Percentiles rank a stretch among this genome's conserved stretches.
phyloP scores from a whole-genome alignment of 2,797 vertebrate genomes.

The Nannoperca obscura region DNA sequence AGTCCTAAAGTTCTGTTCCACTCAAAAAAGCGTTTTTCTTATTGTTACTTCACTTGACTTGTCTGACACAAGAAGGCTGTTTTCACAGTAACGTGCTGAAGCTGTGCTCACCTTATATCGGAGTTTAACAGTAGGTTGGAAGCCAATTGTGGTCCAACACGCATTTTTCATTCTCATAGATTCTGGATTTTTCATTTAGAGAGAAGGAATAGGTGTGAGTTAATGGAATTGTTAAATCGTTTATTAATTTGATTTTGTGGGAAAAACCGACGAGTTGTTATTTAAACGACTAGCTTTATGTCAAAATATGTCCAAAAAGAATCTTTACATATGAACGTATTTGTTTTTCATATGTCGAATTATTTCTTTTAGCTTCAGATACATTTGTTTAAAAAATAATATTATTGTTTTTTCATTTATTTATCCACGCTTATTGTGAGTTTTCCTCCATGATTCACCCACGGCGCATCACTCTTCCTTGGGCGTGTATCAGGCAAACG shows the following conservation, averaged over 20 bases:
- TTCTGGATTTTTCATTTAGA: neutral
- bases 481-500: slow-evolving; percentile 70
- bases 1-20: too few relatives aligned
- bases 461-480: slow-evolving; percentile 36
- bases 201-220: neutral
- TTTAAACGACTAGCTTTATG: neutral
- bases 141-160: neutral
- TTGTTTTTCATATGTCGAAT: neutral
- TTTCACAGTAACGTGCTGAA: neutral
- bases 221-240: too few relatives aligned
- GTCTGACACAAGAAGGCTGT: neutral
- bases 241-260: neutral
- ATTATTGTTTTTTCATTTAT: neutral
- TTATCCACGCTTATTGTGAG: neutral
- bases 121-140: neutral
- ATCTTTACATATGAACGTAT: neutral
- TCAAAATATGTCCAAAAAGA: neutral
- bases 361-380: neutral
- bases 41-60: neutral
- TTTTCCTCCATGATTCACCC: slow-evolving; percentile 11
- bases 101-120: neutral
- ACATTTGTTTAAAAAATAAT: neutral
- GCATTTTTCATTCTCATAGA: neutral
- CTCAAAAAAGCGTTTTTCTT: too few relatives aligned
- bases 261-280: neutral